Base-by-base conservation (phyloP, 92 coral and sea anemone species). In the Nematostella vectensis region DNA sequence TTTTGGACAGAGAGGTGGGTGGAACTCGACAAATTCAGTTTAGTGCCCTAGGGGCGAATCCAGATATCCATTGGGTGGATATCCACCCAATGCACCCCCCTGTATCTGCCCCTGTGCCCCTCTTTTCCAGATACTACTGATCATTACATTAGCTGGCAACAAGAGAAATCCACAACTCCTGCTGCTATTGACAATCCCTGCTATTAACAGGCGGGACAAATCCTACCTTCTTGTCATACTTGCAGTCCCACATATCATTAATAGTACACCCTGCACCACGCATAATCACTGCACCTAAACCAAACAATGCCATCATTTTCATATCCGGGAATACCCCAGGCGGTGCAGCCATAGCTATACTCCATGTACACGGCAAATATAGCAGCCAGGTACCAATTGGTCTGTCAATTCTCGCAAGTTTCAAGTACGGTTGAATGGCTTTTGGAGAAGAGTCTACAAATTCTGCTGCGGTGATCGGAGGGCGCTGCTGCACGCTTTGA, bases 171-270 rank as follows among this genome's bases (percentile, higher is more conserved):
- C n/a, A n/a, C n/a, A n/a, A n/a, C n/a, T n/a, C n/a, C n/a, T n/a
- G n/a, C n/a, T n/a, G n/a, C n/a, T n/a, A n/a, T n/a, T n/a, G n/a
- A n/a, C n/a, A n/a, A n/a, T n/a, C n/a, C n/a, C n/a, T n/a, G n/a
- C n/a, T n/a, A n/a, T n/a, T n/a, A n/a, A n/a, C n/a, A n/a, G n/a
- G n/a, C n/a, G n/a, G n/a, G n/a, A n/a, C n/a, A 33, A 33, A 33
- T 6, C 15, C 15, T 33, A 93, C 99, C 93, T 87, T 93, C 66
- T 82, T 79, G 71, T 93, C 99, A 62, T 80, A 67, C 59, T 93
- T 88, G 1, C 80, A 62, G 65, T 93, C 99, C 99, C 96, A 93
- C 99, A 93, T 72, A 63, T 93, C 99, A 75, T 93, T 93, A 27
- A 93, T 93, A 2, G 89, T 88, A 51, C 99, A 93, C 30, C 98